Conservation (phyloP, 2,113 vertebrate genomes). For the Natator depressus region DNA sequence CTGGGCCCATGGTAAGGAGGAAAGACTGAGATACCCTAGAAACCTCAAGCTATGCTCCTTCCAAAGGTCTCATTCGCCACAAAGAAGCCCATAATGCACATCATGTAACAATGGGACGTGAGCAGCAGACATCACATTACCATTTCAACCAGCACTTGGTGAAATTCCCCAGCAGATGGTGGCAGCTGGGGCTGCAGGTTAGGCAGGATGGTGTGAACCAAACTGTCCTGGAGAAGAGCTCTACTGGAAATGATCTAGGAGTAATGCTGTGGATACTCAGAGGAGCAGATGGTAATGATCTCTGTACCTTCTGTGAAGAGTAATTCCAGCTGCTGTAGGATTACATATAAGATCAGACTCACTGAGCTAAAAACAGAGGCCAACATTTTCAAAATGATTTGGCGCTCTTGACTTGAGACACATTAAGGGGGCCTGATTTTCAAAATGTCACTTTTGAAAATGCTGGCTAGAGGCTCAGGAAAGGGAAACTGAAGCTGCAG, state of each 20-base stretch:
- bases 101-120: not conserved
- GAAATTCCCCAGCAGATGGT: not conserved
- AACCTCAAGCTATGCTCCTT: not conserved
- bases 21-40: not conserved
- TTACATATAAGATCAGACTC: not conserved
- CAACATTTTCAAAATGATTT: not conserved
- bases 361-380: not conserved
- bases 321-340: not conserved
- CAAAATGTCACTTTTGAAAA: not conserved
- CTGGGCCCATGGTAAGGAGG: not conserved
- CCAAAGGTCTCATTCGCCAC: not conserved
- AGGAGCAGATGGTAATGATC: not conserved
- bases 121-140: not conserved
- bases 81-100: not conserved
- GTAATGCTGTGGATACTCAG: not conserved
- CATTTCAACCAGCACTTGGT: not conserved
- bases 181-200: not conserved
- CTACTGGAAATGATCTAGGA: not conserved
- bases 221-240: not conserved
- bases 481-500: not conserved
- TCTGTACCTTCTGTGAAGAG: not conserved
- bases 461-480: not conserved
- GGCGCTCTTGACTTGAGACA: conserved; percentile 8
- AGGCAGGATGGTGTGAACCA: not conserved
- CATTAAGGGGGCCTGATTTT: not conserved